A percentile compares a stretch with the other conserved stretches of the same genome.
phyloP scores from a whole-genome alignment of 2,113 vertebrate genomes.

The Trichechus manatus region DNA sequence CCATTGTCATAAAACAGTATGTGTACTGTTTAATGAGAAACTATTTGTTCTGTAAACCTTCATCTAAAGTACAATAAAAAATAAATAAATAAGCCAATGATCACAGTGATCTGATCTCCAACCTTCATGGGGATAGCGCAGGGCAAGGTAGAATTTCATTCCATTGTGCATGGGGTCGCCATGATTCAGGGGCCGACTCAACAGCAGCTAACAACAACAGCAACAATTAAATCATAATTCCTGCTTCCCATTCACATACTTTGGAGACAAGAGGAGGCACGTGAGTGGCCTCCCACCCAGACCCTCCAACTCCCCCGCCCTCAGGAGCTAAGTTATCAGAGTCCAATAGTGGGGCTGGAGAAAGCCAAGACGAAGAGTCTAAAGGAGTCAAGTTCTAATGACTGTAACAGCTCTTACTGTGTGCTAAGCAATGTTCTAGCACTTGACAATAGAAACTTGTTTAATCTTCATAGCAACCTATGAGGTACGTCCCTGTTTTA shows the following conservation, averaged over 20 bases:
- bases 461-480: conserved; percentile 25
- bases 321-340: not conserved
- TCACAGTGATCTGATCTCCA: not conserved
- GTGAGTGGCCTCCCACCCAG: not conserved
- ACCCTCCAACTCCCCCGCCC: not conserved
- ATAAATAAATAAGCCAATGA: too few relatives aligned
- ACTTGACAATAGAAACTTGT: not conserved
- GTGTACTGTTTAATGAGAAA: too few relatives aligned
- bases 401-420: not conserved
- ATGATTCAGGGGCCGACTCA: too few relatives aligned
- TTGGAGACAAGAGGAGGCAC: not conserved
- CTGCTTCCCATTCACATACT: not conserved
- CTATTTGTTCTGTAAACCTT: too few relatives aligned
- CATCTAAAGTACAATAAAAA: too few relatives aligned
- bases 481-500: not conserved
- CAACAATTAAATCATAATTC: not conserved
- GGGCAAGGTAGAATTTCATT: not conserved
- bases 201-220: too few relatives aligned
- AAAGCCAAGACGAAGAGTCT: not conserved
- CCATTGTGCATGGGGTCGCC: not conserved
- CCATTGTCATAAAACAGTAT: too few relatives aligned
- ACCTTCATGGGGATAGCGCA: not conserved
- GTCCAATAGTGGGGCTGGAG: not conserved
- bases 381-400: conserved; percentile 17
- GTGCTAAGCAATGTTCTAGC: not conserved